These are phyloP conservation scores for Oryzias melastigma DNA, from an alignment of 2,113 vertebrate genomes.

Conservation along the genomic window DNA sequence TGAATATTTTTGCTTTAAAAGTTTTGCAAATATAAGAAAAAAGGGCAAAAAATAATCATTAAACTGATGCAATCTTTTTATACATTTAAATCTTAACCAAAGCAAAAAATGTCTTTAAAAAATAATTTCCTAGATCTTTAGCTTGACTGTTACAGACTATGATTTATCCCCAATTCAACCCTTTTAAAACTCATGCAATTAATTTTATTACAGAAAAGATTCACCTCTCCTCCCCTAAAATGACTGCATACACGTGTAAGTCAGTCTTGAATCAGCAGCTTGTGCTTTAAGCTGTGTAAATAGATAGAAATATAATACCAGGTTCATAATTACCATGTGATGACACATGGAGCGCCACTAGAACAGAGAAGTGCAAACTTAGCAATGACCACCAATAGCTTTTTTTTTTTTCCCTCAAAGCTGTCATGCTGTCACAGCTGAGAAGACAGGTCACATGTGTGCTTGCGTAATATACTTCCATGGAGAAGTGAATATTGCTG, in stretches of 20 bases:
- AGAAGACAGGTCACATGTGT: not conserved
- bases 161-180: conserved; percentile 2
- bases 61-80: too few relatives aligned
- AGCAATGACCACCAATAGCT: conserved; percentile 2
- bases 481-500: conserved; percentile 45
- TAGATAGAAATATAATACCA: conserved; percentile 9
- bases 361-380: conserved; percentile 28
- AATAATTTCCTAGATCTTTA: not conserved
- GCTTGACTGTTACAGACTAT: not conserved
- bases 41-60: too few relatives aligned
- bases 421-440: not conserved
- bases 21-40: too few relatives aligned
- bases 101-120: too few relatives aligned
- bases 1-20: too few relatives aligned
- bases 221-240: not conserved
- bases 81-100: too few relatives aligned
- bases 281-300: conserved; percentile 26
- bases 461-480: not conserved
- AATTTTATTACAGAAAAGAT: conserved; percentile 18
- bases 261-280: conserved; percentile 1
- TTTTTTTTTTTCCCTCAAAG: not conserved
- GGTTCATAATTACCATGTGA: conserved; percentile 39
- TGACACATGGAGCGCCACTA: conserved; percentile 28
- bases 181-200: conserved; percentile 6
- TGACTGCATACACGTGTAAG: not conserved